phyloP scores from a whole-genome alignment of 2,888 invertebrate genomes.

The Ptychoptera albimana region DNA sequence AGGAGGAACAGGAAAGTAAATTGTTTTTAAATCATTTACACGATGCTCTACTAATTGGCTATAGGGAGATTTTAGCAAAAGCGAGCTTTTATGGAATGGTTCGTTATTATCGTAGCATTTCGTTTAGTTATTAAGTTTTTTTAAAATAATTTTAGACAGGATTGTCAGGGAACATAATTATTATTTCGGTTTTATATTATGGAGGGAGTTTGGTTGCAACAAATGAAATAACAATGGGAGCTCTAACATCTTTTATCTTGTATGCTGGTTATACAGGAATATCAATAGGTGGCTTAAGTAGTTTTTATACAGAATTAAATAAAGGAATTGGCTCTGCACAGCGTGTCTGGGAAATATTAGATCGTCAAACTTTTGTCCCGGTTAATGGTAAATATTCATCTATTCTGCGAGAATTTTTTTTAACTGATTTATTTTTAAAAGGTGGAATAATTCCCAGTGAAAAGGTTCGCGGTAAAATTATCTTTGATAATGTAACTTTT shows the following conservation, averaged over 20 bases:
- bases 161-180: slow-evolving; percentile 76
- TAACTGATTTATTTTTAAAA: not conserved
- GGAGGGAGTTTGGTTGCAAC: slow-evolving; percentile 80
- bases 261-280: slow-evolving; percentile 91
- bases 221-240: slow-evolving; percentile 64
- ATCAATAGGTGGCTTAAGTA: slow-evolving; percentile 77
- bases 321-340: slow-evolving; percentile 84
- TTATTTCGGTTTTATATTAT: slow-evolving; percentile 80
- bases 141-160: slow-evolving; percentile 45
- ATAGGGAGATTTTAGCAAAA: slow-evolving; percentile 73
- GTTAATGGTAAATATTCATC: slow-evolving; percentile 22
- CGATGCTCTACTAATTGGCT: slow-evolving; percentile 58
- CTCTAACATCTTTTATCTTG: slow-evolving; percentile 81
- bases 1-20: slow-evolving; percentile 61
- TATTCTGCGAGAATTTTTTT: not conserved
- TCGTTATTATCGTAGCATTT: slow-evolving; percentile 18
- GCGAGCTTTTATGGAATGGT: slow-evolving; percentile 87
- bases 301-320: slow-evolving; percentile 87
- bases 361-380: slow-evolving; percentile 63
- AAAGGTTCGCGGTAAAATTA: slow-evolving; percentile 41
- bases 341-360: slow-evolving; percentile 78
- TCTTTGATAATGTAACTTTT: slow-evolving; percentile 58
- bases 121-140: slow-evolving; percentile 4
- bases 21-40: slow-evolving; percentile 51
- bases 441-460: slow-evolving; percentile 23